Conservation (phyloP, 2,888 invertebrate genomes). For the Orchesella flavescens region DNA sequence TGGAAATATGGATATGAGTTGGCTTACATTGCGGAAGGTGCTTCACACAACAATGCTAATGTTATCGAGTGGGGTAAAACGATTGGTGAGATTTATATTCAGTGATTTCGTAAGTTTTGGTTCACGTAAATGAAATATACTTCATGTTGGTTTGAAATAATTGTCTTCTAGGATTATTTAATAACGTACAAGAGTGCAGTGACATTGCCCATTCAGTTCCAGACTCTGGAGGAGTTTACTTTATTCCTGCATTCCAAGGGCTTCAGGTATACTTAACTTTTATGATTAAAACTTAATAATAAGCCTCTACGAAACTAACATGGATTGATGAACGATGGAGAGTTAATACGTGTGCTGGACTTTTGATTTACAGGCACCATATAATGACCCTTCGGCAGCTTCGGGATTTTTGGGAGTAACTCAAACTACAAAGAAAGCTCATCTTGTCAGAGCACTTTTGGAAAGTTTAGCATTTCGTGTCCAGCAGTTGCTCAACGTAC, state of each 20-base stretch:
- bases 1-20: slow-evolving; percentile 82
- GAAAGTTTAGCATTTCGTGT: slow-evolving; percentile 90
- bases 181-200: slow-evolving; percentile 80
- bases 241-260: slow-evolving; percentile 92
- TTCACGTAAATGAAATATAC: neutral
- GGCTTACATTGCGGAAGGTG: slow-evolving; percentile 88
- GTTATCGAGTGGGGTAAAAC: slow-evolving; percentile 87
- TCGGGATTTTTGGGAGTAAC: slow-evolving; percentile 86
- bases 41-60: slow-evolving; percentile 90
- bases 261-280: slow-evolving; percentile 80
- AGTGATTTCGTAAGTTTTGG: no score
- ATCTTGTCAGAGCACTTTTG: slow-evolving; percentile 86
- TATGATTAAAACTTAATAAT: neutral
- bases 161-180: slow-evolving; percentile 78
- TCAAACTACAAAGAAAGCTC: slow-evolving; percentile 84
- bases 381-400: slow-evolving; percentile 88
- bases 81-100: slow-evolving; percentile 67
- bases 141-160: neutral
- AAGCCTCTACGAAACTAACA: neutral
- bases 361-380: slow-evolving; percentile 82
- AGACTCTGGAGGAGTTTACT: slow-evolving; percentile 86
- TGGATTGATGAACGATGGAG: neutral
- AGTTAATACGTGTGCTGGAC: no score
- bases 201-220: slow-evolving; percentile 81
- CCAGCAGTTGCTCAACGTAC: slow-evolving; percentile 83